Percentiles rank a stretch among this genome's conserved stretches.
These are phyloP conservation scores for Origma solitaria DNA, from an alignment of 2,113 vertebrate genomes.

Conservation along the genomic window DNA sequence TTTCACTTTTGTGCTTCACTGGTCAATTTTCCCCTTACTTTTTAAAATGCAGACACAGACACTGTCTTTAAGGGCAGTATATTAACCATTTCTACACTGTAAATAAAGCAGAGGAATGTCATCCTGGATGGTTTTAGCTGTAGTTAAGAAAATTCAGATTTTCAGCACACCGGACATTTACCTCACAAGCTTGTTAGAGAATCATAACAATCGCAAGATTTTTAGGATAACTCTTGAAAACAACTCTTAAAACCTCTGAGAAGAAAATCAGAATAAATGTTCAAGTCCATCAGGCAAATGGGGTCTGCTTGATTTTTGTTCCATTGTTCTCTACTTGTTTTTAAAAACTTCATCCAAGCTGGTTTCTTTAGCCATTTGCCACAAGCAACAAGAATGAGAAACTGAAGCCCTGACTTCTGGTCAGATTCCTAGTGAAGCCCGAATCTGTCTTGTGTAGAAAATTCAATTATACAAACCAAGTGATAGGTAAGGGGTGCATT, in stretches of 20 bases:
- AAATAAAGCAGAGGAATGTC: not conserved
- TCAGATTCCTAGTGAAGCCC: not conserved
- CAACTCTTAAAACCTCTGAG: not conserved
- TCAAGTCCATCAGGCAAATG: not conserved
- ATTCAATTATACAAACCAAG: not conserved
- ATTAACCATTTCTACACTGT: not conserved
- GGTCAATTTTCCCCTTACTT: not conserved
- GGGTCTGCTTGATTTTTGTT: not conserved
- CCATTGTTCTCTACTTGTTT: not conserved
- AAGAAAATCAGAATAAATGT: not conserved
- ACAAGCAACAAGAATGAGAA: not conserved
- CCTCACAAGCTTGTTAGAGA: not conserved
- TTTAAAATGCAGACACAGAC: not conserved
- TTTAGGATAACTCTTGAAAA: not conserved
- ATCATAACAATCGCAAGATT: not conserved
- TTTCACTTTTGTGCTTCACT: conserved; percentile 33
- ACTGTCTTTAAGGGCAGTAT: not conserved
- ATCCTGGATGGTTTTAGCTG: not conserved
- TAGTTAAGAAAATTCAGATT: not conserved
- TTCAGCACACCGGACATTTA: not conserved
- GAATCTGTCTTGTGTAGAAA: not conserved
- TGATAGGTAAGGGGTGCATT: not conserved
- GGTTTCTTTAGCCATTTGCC: not conserved
- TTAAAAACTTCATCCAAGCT: not conserved
- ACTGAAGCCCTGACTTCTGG: not conserved